These are phyloP conservation scores for Graptemys geographica DNA, from an alignment of 2,797 vertebrate species.

Conservation along the genomic window DNA sequence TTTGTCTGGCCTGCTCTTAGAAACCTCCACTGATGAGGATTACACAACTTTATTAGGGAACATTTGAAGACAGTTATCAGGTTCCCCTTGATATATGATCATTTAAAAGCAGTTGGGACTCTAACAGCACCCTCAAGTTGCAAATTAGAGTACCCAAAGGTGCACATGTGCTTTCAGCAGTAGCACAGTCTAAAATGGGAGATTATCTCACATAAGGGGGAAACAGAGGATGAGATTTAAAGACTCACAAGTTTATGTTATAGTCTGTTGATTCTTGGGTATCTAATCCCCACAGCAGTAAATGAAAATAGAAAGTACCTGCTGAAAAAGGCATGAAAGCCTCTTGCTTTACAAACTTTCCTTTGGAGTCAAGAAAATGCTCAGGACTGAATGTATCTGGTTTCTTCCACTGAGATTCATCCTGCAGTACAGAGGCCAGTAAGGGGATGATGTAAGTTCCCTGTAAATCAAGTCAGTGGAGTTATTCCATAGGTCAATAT, in stretches of 20 bases:
- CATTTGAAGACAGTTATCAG: no score
- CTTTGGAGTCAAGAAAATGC: conserved; percentile 72
- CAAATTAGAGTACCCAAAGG: no score
- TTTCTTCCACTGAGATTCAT: conserved; percentile 75
- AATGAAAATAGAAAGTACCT: conserved; percentile 34
- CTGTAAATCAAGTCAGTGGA: conserved; percentile 43
- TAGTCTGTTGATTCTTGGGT: background rate
- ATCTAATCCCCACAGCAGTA: background rate
- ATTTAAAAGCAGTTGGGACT: no score
- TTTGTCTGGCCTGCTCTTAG: no score
- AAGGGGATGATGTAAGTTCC: conserved; percentile 73
- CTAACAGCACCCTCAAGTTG: no score
- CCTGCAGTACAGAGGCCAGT: conserved; percentile 73
- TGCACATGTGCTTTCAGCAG: background rate
- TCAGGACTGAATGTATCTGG: conserved; percentile 77
- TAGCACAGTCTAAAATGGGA: background rate
- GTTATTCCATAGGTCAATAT: background rate
- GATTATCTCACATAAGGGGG: background rate
- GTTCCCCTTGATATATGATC: no score
- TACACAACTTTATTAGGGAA: no score
- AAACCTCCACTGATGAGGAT: no score
- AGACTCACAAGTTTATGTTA: background rate
- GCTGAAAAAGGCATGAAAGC: conserved; percentile 77
- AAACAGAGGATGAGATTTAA: background rate
- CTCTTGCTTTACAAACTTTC: conserved; percentile 76